Evolutionary conservation across 2,888 invertebrate species (phyloP), one percentile per base, ranked within the genome.

Genomic region (Alentia gelatinosa): DNA sequence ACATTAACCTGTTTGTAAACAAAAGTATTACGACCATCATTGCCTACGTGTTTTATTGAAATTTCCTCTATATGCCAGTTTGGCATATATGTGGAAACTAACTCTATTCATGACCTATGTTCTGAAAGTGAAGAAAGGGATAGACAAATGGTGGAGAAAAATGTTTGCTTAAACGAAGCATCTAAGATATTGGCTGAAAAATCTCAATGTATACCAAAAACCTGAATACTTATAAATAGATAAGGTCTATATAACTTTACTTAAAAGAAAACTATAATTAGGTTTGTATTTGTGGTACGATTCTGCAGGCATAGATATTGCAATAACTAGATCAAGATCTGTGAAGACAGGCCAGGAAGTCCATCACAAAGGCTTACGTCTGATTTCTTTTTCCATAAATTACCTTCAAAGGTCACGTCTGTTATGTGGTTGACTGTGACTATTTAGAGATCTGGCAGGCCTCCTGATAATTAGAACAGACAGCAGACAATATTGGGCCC

Each of bases 1-100:
- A 63, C 63, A 63, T n/a, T 1, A 37, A 79, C 79, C 79, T 79
- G 79, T 79, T n/a, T 39, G 37, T 79, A 39, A 79, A 79, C 39
- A 79, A 79, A 79, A 39, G 79, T 79, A 79, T 35, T 35, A 79
- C 7, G 19, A 37, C 19, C 15, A 39, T 79, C 79, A 79, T 79
- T 68, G 30, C n/a, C 79, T 79, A 35, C 19, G 56, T n/a, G 56
- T 9, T 56, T n/a, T n/a, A n/a, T n/a, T n/a, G n/a, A n/a, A n/a
- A n/a, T n/a, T 47, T 9, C 47, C 9, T 47, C 9, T 47, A 47
- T 47, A 47, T 47, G 19, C 47, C 9, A 12, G 19, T 47, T 12
- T 47, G 19, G 47, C 47, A 47, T 47, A 47, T 47, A 47, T 47
- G 19, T 47, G 19, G 9, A 47, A 47, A 19, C 9, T 47, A 47